Base-by-base conservation (phyloP, 2,113 vertebrate species). In the Naja naja region DNA sequence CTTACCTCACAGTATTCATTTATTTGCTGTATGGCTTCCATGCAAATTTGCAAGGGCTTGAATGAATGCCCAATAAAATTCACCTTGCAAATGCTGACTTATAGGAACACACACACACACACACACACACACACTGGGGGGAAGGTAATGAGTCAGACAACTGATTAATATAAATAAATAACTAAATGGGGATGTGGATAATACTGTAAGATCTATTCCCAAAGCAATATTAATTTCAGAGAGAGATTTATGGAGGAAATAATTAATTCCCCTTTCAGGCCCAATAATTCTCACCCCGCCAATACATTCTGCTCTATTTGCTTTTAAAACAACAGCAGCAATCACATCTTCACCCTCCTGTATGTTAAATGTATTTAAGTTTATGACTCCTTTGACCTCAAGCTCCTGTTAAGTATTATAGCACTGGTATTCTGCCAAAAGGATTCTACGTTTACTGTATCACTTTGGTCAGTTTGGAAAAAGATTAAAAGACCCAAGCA, bases 401-500 rank as follows among this genome's bases (percentile, higher is more conserved):
- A 25, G 12, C 8, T 55, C 86, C 64, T 49, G 25, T 34, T 58
- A 58, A 47, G 54, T 23, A 45, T 30, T 54, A 43, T 69, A 92
- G n/a, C 34, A 30, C 22, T n/a, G 27, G 22, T 52, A 20, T 60
- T 25, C 3, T 30, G 22, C 45, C 22, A 86, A 47, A 86, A 27
- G 0, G 16, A 27, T 34, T 58, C 43, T 5, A 53, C 0, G 4
- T 14, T 34, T 55, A 64, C 64, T 8, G 30, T 30, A 45, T 54
- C 23, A 39, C 92, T 95, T 85, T 39, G 87, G 85, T 93, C 90
- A 89, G 94, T 95, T 96, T 94, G 95, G 94, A 95, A 95, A 95
- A 88, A 92, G 34, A 25, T 91, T 64, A 27, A 94, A 94, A 90
- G 47, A 58, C 4, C 0, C 85, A 9, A 81, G 45, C 0, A 9